A percentile compares a stretch with the other conserved stretches of the same genome.
These are phyloP conservation scores for Brachyopa scutellaris DNA, from an alignment of 2,888 invertebrate species.

Conservation along the genomic window DNA sequence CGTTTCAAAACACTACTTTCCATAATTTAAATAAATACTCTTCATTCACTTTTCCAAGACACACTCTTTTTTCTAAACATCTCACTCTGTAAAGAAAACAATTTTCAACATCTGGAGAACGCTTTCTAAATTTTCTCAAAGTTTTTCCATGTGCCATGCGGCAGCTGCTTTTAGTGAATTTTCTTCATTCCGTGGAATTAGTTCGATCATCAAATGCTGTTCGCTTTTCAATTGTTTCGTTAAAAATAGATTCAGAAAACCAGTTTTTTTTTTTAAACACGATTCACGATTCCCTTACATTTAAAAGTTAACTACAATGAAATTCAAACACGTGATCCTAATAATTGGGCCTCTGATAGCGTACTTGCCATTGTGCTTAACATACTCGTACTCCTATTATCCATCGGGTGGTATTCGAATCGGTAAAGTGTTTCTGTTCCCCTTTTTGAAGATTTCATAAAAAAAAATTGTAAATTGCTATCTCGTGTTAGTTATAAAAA, in stretches of 20 bases:
- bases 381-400: slow-evolving; percentile 46
- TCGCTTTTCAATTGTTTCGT: slow-evolving; percentile 23
- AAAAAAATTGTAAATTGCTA: slow-evolving; percentile 12
- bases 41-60: no score
- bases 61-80: no score
- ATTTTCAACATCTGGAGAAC: slow-evolving; percentile 30
- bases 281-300: no score
- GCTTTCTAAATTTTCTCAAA: slow-evolving; percentile 17
- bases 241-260: slow-evolving; percentile 52
- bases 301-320: no score
- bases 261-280: no score
- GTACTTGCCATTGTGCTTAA: neutral
- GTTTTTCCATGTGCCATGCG: slow-evolving; percentile 37
- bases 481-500: slow-evolving; percentile 47
- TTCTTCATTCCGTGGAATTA: slow-evolving; percentile 34
- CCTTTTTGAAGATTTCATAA: neutral
- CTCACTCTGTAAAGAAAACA: no score
- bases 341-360: no score
- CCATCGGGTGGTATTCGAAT: slow-evolving; percentile 55
- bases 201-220: slow-evolving; percentile 20
- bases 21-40: no score
- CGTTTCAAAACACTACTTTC: no score
- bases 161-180: slow-evolving; percentile 37
- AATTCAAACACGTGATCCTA: no score
- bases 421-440: slow-evolving; percentile 41